These are phyloP conservation scores for Latrodectus hesperus DNA, from an alignment of 2,888 invertebrate genomes.

Conservation along the genomic window DNA sequence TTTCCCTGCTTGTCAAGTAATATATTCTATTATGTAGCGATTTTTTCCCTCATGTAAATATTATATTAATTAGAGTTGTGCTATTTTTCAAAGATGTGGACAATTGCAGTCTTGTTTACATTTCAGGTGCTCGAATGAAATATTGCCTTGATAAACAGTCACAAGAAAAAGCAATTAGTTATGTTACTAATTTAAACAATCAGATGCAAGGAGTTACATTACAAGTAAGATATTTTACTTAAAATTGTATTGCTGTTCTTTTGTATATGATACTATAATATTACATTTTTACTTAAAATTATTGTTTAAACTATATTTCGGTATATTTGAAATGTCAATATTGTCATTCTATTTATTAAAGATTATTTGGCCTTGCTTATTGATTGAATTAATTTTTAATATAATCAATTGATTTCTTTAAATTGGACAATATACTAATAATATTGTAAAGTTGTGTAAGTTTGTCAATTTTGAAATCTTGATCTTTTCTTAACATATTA, in stretches of 20 bases:
- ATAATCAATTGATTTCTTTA: no score
- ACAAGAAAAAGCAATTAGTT: slow-evolving; percentile 81
- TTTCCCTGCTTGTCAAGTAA: no score
- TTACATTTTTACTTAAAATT: no score
- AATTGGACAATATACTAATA: no score
- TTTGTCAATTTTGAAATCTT: no score
- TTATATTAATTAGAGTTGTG: background rate
- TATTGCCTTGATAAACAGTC: slow-evolving; percentile 83
- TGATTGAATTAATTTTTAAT: background rate
- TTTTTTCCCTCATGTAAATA: no score
- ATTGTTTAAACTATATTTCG: background rate
- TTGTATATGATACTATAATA: background rate
- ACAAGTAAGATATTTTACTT: slow-evolving; percentile 72
- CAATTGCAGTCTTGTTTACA: background rate
- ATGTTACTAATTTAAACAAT: slow-evolving; percentile 75
- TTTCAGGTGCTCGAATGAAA: slow-evolving; percentile 83
- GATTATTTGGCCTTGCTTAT: background rate
- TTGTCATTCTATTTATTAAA: background rate
- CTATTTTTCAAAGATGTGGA: background rate
- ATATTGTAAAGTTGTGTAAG: no score
- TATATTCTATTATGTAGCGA: no score
- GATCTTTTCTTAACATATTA: no score
- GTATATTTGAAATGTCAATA: background rate
- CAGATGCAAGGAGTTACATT: slow-evolving; percentile 78
- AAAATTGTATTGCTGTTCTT: background rate